Conservation (phyloP, 2,113 vertebrate genomes). For the Ceratotherium simum region DNA sequence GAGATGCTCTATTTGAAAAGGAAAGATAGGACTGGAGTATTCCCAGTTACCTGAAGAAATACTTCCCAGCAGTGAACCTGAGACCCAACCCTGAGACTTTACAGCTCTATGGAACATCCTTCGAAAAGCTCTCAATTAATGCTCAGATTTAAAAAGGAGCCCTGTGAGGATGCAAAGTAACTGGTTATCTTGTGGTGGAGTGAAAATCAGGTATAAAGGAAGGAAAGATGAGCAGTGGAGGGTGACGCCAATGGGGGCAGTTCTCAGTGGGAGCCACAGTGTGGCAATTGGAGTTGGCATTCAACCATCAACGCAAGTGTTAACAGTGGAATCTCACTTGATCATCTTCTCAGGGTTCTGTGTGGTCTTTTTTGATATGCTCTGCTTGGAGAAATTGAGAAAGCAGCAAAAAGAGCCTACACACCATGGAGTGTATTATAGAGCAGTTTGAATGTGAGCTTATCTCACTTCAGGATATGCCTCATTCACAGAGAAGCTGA, state of each 20-base stretch:
- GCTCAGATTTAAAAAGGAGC: background rate
- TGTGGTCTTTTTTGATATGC: background rate
- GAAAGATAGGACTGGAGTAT: background rate
- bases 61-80: background rate
- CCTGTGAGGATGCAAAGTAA: background rate
- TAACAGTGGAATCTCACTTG: background rate
- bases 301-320: background rate
- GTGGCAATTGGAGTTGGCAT: background rate
- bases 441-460: background rate
- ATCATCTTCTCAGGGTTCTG: background rate
- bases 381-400: background rate
- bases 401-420: background rate
- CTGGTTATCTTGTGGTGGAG: background rate
- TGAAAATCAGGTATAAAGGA: background rate
- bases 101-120: background rate
- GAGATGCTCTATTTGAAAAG: background rate
- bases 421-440: background rate
- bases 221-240: background rate
- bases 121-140: background rate
- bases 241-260: rapidly evolving
- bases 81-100: background rate
- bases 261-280: background rate
- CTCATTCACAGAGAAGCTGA: background rate
- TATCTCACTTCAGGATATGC: background rate
- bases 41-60: background rate